Evolutionary conservation across 1,140 invertebrate species (phyloP).

Genomic region (Drosophila neocordata): DNA sequence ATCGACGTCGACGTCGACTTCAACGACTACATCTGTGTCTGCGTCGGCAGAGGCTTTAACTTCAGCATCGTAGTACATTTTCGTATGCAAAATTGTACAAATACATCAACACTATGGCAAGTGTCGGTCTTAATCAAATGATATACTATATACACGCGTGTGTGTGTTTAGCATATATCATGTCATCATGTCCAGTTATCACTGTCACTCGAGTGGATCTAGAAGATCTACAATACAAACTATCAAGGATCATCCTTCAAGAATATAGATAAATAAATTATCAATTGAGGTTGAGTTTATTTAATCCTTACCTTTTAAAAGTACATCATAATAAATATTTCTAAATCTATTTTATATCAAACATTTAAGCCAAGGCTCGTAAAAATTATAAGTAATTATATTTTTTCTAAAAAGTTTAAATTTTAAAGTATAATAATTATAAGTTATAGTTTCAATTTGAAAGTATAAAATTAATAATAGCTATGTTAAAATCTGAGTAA

Average conservation of each 20-base stretch:
- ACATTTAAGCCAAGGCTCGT: too few relatives aligned
- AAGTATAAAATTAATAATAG: too few relatives aligned
- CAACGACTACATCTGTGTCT: neutral
- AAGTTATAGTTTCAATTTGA: too few relatives aligned
- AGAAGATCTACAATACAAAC: neutral
- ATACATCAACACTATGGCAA: conserved; percentile 34
- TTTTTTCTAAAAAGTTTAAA: too few relatives aligned
- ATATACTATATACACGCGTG: conserved; percentile 21
- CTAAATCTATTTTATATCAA: too few relatives aligned
- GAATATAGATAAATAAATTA: too few relatives aligned
- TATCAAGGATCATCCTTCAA: neutral
- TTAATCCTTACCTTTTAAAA: too few relatives aligned
- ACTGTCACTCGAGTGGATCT: neutral
- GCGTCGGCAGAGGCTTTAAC: neutral
- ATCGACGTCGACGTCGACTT: neutral
- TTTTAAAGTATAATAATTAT: too few relatives aligned
- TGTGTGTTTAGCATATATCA: neutral
- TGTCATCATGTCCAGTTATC: neutral
- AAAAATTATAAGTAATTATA: too few relatives aligned
- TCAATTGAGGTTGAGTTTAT: too few relatives aligned
- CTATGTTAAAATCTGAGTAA: too few relatives aligned
- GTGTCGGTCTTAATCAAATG: conserved; percentile 71
- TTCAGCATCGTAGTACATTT: neutral
- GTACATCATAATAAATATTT: too few relatives aligned
- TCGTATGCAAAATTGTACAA: conserved; percentile 58